Base-by-base conservation (phyloP, 2,797 vertebrate species). In the Petrocephalus schoutedeni region DNA sequence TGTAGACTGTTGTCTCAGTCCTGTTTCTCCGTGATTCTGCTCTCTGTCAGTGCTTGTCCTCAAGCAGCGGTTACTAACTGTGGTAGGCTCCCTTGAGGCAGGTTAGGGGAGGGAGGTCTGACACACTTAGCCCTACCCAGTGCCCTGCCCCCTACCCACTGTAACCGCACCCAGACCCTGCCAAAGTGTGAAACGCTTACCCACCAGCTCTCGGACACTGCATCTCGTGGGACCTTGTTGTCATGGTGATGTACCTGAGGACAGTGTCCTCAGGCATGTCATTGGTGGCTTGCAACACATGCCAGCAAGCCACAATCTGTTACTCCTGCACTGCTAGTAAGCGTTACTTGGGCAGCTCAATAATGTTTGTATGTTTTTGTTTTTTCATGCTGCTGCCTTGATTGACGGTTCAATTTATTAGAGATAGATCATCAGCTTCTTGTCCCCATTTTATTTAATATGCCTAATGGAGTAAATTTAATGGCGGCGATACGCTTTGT, bases 321-420 rank as follows among this genome's bases (percentile, higher is more conserved):
- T 84, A 32, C 51, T 84, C 7, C 84, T 41, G 12, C 54, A 57
- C 23, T 58, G 49, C 53, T 85, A 57, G 51, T 14, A 14, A 53
- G 23, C 10, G 0, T 53, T 28, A 56, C 83, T 85, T 23, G 14
- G 28, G 84, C 12, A 32, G 2, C 21, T 53, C 53, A 36, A 0
- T 57, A 21, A 36, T 14, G 16, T 85, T 36, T 41, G 53, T 36
- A 7, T 57, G 56, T 19, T 57, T 36, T 59, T 19, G 7, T 85
- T 56, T 57, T 85, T 84, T 84, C 16, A 53, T 6, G n/a, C 45
- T 6, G n/a, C 14, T n/a, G 28, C 10, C 45, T 28, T 58, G 84
- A 85, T 85, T 54, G 84, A 85, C 58, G 16, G 14, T 32, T 59
- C 56, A 85, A 58, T 85, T 57, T 58, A 85, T 58, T 85, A 36